Percentiles rank a stretch among this genome's conserved stretches.
Evolutionary conservation across 1,140 invertebrate genomes (phyloP).

Genomic region (Neotoxoptera formosana): DNA sequence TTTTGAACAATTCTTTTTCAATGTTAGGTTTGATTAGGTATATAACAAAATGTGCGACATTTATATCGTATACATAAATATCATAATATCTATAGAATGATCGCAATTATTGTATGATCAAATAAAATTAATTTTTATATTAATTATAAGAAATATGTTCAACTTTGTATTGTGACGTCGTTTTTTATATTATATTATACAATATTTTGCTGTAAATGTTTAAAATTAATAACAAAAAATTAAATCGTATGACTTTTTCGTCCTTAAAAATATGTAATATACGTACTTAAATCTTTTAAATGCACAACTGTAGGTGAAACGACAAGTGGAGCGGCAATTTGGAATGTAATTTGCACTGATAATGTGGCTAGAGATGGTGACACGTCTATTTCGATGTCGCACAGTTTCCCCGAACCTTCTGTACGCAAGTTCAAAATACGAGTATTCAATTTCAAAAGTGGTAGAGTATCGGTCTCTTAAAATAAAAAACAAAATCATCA

Average conservation of each 20-base stretch:
- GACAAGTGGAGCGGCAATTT: not conserved
- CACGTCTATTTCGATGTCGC: constrained; percentile 37
- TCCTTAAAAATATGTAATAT: not conserved
- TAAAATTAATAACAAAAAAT: not conserved
- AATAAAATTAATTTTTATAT: no score
- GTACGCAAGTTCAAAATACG: not conserved
- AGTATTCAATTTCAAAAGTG: constrained; percentile 20
- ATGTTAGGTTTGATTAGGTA: not conserved
- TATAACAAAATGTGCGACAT: no score
- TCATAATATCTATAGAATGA: no score
- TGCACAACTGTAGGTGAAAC: constrained; percentile 8
- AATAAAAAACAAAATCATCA: constrained; percentile 10
- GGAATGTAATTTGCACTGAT: constrained; percentile 18
- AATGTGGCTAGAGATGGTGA: not conserved
- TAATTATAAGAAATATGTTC: no score
- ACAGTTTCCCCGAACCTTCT: not conserved
- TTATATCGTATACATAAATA: no score
- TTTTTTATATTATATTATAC: no score
- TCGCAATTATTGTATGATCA: no score
- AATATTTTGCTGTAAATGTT: not conserved
- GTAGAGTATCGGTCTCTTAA: constrained; percentile 7
- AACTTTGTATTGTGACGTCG: no score
- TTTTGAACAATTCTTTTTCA: not conserved
- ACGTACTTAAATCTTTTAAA: constrained; percentile 44
- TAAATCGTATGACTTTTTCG: not conserved